Evolutionary conservation across 1,140 invertebrate species (phyloP).

Genomic region (Sarcophaga bullata): DNA sequence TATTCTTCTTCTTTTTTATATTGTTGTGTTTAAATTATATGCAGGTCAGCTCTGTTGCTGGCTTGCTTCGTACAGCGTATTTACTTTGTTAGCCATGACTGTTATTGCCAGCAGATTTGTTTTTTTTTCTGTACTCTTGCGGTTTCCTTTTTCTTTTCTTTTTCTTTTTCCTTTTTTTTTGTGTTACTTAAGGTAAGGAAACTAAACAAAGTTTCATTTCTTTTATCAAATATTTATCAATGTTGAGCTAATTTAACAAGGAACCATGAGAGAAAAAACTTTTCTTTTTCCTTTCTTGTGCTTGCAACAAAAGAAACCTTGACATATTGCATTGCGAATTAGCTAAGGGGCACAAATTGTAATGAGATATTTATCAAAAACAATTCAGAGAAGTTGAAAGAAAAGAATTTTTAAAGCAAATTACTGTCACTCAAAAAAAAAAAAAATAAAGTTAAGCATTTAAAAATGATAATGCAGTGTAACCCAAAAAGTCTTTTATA

Average conservation of each 20-base stretch:
- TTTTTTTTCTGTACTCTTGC: background rate
- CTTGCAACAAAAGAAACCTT: background rate
- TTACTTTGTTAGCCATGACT: background rate
- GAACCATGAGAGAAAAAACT: background rate
- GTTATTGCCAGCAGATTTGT: background rate
- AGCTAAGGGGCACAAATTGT: too few species aligned
- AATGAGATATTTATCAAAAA: too few species aligned
- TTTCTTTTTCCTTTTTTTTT: background rate
- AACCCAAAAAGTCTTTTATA: too few species aligned
- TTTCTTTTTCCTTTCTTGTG: background rate
- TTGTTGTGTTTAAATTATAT: conserved; percentile 22
- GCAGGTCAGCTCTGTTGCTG: conserved; percentile 7
- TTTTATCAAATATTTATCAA: conserved; percentile 34
- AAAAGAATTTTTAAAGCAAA: too few species aligned
- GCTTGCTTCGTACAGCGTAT: background rate
- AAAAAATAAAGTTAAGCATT: too few species aligned
- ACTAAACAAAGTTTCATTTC: conserved; percentile 21
- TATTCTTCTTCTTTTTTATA: background rate
- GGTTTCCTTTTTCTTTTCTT: background rate
- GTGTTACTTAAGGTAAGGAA: background rate
- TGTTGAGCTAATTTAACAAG: conserved; percentile 26
- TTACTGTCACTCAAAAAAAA: too few species aligned
- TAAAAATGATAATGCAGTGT: too few species aligned
- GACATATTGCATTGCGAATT: background rate
- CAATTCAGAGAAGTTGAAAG: too few species aligned